Evolutionary conservation across 2,888 invertebrate genomes (phyloP).

Genomic region (Keiferia lycopersicella): DNA sequence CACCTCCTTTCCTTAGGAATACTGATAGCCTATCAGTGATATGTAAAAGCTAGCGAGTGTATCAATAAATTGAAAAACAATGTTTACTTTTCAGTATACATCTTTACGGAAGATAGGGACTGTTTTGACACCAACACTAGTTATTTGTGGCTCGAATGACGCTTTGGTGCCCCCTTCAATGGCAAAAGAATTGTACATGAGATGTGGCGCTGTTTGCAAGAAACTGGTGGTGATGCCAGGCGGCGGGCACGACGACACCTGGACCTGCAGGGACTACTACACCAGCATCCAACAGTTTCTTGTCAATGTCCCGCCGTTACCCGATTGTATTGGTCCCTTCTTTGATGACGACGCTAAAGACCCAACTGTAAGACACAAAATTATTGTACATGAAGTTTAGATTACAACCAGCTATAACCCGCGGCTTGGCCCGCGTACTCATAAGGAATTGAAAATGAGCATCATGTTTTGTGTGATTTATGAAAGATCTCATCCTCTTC

Average conservation of each 20-base stretch:
- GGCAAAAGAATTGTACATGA: conserved; percentile 90
- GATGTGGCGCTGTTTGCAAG: conserved; percentile 89
- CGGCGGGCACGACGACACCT: conserved; percentile 97
- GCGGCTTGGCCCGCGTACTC: too few relatives aligned
- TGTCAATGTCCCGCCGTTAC: conserved; percentile 56
- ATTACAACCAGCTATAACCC: too few relatives aligned
- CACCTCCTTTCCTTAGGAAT: too few relatives aligned
- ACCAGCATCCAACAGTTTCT: conserved; percentile 79
- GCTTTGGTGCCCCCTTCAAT: conserved; percentile 94
- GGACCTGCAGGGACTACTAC: conserved; percentile 93
- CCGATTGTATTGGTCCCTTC: conserved; percentile 54
- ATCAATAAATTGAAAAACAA: not conserved
- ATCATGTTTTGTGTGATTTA: too few relatives aligned
- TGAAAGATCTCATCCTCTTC: too few relatives aligned
- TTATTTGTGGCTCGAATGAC: conserved; percentile 94
- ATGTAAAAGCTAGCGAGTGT: too few relatives aligned
- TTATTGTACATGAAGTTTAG: conserved; percentile 55
- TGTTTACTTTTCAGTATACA: conserved; percentile 82
- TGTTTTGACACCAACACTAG: conserved; percentile 89
- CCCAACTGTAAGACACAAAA: conserved; percentile 44
- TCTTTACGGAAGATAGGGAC: conserved; percentile 88
- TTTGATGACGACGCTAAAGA: conserved; percentile 49
- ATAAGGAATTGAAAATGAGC: too few relatives aligned
- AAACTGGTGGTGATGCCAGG: conserved; percentile 88
- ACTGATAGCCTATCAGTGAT: too few relatives aligned